A percentile compares a stretch with the other conserved stretches of the same genome.
These are phyloP conservation scores for Chloebia gouldiae DNA, from an alignment of 2,113 vertebrate genomes.

Conservation along the genomic window DNA sequence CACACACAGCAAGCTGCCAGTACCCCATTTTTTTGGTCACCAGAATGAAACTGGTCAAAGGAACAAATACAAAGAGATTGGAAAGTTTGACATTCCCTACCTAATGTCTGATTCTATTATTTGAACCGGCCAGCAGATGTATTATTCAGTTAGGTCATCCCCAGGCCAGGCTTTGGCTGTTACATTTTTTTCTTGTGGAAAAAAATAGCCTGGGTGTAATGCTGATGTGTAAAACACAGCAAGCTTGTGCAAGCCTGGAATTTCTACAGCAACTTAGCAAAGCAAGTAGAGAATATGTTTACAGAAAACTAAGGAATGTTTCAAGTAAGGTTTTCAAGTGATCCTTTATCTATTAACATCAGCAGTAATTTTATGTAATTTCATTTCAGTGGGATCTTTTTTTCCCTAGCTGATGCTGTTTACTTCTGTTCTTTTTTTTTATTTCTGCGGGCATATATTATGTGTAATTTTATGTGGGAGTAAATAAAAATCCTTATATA, in stretches of 20 bases:
- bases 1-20: not conserved
- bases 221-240: conserved; percentile 12
- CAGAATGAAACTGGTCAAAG: not conserved
- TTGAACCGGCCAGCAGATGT: not conserved
- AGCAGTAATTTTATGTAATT: not conserved
- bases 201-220: not conserved
- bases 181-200: not conserved
- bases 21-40: not conserved
- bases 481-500: not conserved
- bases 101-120: not conserved
- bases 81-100: not conserved
- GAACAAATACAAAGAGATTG: not conserved
- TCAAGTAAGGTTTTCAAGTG: not conserved
- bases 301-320: not conserved
- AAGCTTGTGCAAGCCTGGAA: conserved; percentile 18
- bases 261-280: not conserved
- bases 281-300: not conserved
- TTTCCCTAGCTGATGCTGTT: not conserved
- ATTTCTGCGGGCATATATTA: not conserved
- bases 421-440: not conserved
- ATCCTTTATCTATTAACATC: not conserved
- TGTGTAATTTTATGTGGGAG: not conserved
- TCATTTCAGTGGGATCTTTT: not conserved
- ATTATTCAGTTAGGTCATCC: conserved; percentile 46
- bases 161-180: conserved; percentile 26